Conservation (phyloP, 1,140 invertebrate genomes). For the Cydia fagiglandana region DNA sequence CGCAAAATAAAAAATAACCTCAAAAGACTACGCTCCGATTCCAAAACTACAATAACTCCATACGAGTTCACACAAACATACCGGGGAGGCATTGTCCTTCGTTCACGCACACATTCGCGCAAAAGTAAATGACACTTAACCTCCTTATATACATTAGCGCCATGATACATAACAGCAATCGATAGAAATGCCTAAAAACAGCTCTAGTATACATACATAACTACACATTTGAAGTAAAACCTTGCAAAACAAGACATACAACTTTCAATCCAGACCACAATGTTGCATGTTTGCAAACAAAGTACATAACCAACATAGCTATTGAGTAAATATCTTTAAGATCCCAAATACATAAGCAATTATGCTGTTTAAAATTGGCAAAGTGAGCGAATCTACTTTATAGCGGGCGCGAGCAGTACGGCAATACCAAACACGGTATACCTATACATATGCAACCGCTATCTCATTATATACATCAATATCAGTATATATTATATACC, state of each 20-base stretch:
- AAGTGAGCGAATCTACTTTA: slow-evolving; percentile 37
- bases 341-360: slow-evolving; percentile 36
- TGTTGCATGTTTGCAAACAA: slow-evolving; percentile 53
- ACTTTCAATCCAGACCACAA: slow-evolving; percentile 47
- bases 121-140: slow-evolving; percentile 42
- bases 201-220: not conserved
- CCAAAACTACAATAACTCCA: not conserved
- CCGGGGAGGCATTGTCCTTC: slow-evolving; percentile 37
- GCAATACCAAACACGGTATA: slow-evolving; percentile 37
- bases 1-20: slow-evolving; percentile 30
- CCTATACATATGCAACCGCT: slow-evolving; percentile 38
- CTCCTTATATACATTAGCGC: slow-evolving; percentile 28
- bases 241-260: slow-evolving; percentile 17
- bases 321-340: slow-evolving; percentile 37
- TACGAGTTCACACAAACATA: slow-evolving; percentile 35
- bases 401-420: slow-evolving; percentile 43
- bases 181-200: slow-evolving; percentile 10
- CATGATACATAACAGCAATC: slow-evolving; percentile 29
- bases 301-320: slow-evolving; percentile 42
- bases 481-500: slow-evolving; percentile 45
- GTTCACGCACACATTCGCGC: slow-evolving; percentile 43
- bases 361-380: slow-evolving; percentile 37
- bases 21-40: slow-evolving; percentile 1
- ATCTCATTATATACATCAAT: slow-evolving; percentile 44
- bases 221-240: not conserved